Percentiles rank a stretch among this genome's conserved stretches.
Conservation (phyloP, 2,113 vertebrate genomes). For the Eleginops maclovinus region DNA sequence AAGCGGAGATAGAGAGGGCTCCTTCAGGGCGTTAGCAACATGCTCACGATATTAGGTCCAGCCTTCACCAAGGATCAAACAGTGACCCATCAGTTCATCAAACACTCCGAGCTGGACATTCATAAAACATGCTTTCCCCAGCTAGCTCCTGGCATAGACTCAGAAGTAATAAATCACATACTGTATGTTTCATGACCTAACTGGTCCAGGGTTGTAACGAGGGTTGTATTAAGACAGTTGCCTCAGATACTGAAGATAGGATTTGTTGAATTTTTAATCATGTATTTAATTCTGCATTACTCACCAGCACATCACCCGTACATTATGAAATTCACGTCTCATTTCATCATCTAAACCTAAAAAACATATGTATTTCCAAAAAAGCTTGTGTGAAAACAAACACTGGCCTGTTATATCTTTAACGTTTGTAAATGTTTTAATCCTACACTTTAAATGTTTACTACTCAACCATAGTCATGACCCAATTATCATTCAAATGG, state of each 20-base stretch:
- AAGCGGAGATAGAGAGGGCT: slow-evolving; percentile 36
- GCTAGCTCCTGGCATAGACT: slow-evolving; percentile 77
- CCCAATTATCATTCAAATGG: slow-evolving; percentile 37
- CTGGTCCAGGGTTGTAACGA: slow-evolving; percentile 70
- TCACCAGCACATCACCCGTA: slow-evolving; percentile 13
- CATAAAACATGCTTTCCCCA: slow-evolving; percentile 83
- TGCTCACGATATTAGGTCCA: slow-evolving; percentile 71
- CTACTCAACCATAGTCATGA: slow-evolving; percentile 8
- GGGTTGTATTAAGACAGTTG: slow-evolving; percentile 61
- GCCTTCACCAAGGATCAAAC: slow-evolving; percentile 76
- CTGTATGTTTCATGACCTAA: slow-evolving; percentile 84
- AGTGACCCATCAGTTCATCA: slow-evolving; percentile 82
- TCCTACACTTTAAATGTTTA: slow-evolving; percentile 44
- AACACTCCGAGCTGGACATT: slow-evolving; percentile 77
- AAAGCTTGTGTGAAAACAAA: slow-evolving; percentile 1
- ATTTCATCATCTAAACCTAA: slow-evolving; percentile 9
- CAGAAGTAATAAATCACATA: slow-evolving; percentile 81
- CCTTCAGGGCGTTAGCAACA: slow-evolving; percentile 51
- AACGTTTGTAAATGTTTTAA: slow-evolving; percentile 34
- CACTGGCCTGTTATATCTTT: neutral
- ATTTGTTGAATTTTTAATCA: slow-evolving; percentile 51
- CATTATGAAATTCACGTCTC: slow-evolving; percentile 9
- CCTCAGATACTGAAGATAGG: slow-evolving; percentile 66
- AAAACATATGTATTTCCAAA: slow-evolving; percentile 7
- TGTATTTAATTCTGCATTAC: slow-evolving; percentile 42